Conservation (phyloP, 2,113 vertebrate species). For the Poicephalus meyeri region DNA sequence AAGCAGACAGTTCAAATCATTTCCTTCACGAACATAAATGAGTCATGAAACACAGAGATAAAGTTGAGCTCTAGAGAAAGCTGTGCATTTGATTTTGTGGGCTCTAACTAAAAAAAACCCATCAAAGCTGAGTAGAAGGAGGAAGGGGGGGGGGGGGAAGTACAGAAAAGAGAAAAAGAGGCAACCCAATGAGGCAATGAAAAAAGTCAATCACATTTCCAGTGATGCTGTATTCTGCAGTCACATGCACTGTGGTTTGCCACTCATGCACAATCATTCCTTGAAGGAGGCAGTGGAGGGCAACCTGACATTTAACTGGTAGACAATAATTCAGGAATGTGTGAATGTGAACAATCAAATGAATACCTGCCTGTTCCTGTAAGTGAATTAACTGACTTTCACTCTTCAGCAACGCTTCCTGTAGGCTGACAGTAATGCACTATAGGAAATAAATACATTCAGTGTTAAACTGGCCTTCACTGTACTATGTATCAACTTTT, state of each 20-base stretch:
- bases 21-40: not conserved
- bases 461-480: not conserved
- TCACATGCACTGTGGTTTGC: not conserved
- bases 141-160: not conserved
- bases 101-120: not conserved
- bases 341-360: not conserved
- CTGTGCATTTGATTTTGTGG: not conserved
- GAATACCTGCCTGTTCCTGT: not conserved
- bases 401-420: not conserved
- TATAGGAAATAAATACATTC: not conserved
- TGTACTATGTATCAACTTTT: not conserved
- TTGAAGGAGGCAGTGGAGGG: not conserved
- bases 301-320: not conserved
- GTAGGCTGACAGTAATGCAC: not conserved
- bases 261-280: not conserved
- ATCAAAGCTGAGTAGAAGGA: not conserved
- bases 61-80: not conserved
- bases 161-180: not conserved
- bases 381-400: not conserved
- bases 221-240: not conserved
- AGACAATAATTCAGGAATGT: not conserved
- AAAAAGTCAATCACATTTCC: not conserved
- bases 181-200: not conserved
- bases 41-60: not conserved
- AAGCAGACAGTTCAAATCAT: not conserved